These are phyloP conservation scores for Sesia bembeciformis DNA, from an alignment of 2,888 invertebrate genomes.

Conservation along the genomic window DNA sequence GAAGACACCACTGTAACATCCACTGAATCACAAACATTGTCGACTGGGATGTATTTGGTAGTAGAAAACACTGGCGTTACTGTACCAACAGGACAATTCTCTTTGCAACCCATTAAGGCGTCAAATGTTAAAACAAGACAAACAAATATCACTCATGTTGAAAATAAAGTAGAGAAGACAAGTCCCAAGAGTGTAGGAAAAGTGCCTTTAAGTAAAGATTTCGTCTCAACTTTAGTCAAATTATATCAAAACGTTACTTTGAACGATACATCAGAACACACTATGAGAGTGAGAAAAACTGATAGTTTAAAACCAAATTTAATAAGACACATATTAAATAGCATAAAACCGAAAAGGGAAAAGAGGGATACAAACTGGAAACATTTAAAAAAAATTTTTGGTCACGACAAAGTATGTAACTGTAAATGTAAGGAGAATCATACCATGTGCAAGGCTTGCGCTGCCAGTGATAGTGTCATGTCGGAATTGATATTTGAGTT, in stretches of 20 bases:
- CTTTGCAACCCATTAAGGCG: slow-evolving; percentile 26
- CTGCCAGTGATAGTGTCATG: slow-evolving; percentile 49
- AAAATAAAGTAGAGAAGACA: neutral
- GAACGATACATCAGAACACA: neutral
- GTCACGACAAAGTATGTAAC: slow-evolving; percentile 38
- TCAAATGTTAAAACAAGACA: no score
- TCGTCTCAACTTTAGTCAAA: slow-evolving; percentile 29
- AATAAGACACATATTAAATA: neutral
- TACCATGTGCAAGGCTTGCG: slow-evolving; percentile 48
- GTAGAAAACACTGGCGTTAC: slow-evolving; percentile 24
- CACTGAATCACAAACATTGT: slow-evolving; percentile 8
- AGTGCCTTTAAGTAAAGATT: slow-evolving; percentile 34
- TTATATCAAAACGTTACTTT: slow-evolving; percentile 24
- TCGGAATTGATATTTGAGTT: slow-evolving; percentile 50
- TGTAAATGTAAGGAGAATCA: slow-evolving; percentile 42
- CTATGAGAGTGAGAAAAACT: neutral
- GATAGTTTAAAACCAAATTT: neutral
- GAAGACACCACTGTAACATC: slow-evolving; percentile 14
- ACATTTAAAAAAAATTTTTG: slow-evolving; percentile 32
- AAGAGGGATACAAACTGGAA: slow-evolving; percentile 29
- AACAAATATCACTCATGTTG: neutral
- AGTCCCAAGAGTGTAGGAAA: neutral
- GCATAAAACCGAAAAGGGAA: slow-evolving; percentile 8
- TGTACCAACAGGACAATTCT: slow-evolving; percentile 18
- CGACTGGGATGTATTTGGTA: slow-evolving; percentile 41